Percentiles rank a stretch among this genome's conserved stretches.
These are phyloP conservation scores for Avahi laniger DNA, from an alignment of 2,797 vertebrate species.

Conservation along the genomic window DNA sequence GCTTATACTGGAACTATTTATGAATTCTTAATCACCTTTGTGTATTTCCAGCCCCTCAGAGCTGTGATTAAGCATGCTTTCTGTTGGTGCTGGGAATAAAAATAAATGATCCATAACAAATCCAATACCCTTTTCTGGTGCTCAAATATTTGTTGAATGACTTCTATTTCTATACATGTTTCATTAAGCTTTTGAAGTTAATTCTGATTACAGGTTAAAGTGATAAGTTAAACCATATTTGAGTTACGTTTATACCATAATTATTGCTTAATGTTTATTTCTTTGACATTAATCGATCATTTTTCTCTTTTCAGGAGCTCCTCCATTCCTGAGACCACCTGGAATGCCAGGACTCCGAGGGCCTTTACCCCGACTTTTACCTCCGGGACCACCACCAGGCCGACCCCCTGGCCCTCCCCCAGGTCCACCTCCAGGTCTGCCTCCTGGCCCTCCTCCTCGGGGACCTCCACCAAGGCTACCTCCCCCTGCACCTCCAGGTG, in stretches of 20 bases:
- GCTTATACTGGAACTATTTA: not conserved
- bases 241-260: not conserved
- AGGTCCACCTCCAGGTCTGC: constrained; percentile 95
- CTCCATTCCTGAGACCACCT: constrained; percentile 96
- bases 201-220: constrained; percentile 5
- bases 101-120: not conserved
- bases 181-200: not conserved
- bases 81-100: not conserved
- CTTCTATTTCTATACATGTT: not conserved
- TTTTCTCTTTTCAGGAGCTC: constrained; percentile 88
- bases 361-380: constrained; percentile 94
- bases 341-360: constrained; percentile 94
- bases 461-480: constrained; percentile 95
- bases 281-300: not conserved
- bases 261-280: not conserved
- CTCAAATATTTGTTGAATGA: not conserved
- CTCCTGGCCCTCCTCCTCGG: constrained; percentile 95
- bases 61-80: not conserved
- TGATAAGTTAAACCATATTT: not conserved
- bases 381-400: constrained; percentile 95
- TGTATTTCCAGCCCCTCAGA: not conserved
- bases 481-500: constrained; percentile 96
- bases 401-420: constrained; percentile 93
- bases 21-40: not conserved
- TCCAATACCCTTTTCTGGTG: not conserved